Conservation (phyloP, 2,797 vertebrate genomes). For the Falco columbarius region DNA sequence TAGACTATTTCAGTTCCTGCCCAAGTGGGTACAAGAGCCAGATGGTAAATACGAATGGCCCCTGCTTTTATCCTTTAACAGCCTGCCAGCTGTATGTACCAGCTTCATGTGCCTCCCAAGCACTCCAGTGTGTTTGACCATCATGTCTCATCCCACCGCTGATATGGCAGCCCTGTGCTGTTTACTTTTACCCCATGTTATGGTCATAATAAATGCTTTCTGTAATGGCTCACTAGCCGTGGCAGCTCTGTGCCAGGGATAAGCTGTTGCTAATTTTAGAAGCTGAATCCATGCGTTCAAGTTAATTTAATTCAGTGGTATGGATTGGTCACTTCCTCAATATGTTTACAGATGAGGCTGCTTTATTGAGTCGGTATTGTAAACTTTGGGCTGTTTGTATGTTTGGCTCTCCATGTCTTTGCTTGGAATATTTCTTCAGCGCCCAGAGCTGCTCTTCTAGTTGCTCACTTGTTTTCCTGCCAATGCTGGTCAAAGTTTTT, state of each 20-base stretch:
- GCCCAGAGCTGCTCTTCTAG: not conserved
- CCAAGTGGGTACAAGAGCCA: not conserved
- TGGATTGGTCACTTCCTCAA: not conserved
- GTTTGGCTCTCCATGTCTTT: conserved; percentile 15
- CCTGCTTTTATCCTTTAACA: not conserved
- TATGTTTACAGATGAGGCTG: not conserved
- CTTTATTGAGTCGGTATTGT: not conserved
- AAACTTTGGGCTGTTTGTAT: not conserved
- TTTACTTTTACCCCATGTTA: not conserved
- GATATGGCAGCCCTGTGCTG: fast-evolving
- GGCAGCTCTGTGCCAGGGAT: not conserved
- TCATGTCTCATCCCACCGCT: not conserved
- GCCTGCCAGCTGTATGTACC: not conserved
- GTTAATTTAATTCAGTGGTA: not conserved
- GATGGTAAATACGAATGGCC: not conserved
- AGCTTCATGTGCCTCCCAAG: not conserved
- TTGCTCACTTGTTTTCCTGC: conserved; percentile 14
- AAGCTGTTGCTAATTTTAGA: conserved; percentile 3
- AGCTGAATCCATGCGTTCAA: not conserved
- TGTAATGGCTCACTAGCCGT: not conserved
- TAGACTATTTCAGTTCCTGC: not conserved
- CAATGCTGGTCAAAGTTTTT: conserved; percentile 10
- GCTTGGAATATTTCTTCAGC: conserved; percentile 26
- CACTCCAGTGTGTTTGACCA: not conserved
- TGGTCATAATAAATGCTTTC: not conserved